Base-by-base conservation (phyloP, 2,797 vertebrate genomes). In the Malurus leucopterus region DNA sequence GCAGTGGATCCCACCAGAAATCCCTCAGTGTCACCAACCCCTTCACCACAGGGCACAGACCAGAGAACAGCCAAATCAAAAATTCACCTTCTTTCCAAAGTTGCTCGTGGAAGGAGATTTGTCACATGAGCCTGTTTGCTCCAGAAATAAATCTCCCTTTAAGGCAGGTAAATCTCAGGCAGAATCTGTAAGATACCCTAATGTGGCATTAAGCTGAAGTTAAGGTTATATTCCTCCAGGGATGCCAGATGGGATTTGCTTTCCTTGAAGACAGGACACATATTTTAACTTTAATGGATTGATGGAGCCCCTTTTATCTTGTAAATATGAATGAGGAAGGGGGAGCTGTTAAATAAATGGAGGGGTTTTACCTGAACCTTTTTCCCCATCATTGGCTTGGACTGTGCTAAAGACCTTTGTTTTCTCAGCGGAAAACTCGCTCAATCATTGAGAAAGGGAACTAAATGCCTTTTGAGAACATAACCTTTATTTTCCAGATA, bases 401-500 rank as follows among this genome's bases (percentile, higher is more conserved):
- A 44, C 83, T 82, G 57, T 49, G 77, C 74, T 93, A 73, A 89
- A 94, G 92, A 93, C 90, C 89, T 93, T 86, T 84, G 93, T 94
- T 95, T 95, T 95, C 93, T 93, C 89, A 58, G 92, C 0, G 8
- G 94, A 92, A 91, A 95, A 95, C 89, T 92, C 86, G 1, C 36
- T 95, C 91, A 84, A 92, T 95, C 94, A 92, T 88, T 95, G 87
- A 86, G 91, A 92, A 91, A 92, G 83, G 54, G 92, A 94, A 81
- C 93, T 92, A 93, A 95, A 93, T 94, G 95, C 77, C 85, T 95
- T 89, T 88, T 89, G 92, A 93, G 95, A 95, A 94, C 80, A 92
- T 93, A 95, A 95, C 91, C 94, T 95, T 95, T 95, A 91, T 95
- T 95, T 95, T 91, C 89, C 86, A 93, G 95, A 95, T 91, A 95